Evolutionary conservation across 2,113 vertebrate species (phyloP).

Genomic region (Saiga tatarica): DNA sequence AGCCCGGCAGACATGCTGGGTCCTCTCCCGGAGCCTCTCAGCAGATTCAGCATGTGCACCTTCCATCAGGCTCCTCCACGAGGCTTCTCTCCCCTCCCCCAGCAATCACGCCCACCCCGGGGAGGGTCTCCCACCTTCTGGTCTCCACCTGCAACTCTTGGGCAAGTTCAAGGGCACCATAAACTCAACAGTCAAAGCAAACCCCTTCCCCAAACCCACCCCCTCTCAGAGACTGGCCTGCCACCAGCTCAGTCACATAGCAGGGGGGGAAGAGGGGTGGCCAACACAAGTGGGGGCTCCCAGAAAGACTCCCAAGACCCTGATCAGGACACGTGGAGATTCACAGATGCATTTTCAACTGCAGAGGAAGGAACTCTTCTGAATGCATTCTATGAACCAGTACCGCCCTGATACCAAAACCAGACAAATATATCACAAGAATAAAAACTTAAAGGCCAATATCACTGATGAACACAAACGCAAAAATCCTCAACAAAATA

Average conservation of each 20-base stretch:
- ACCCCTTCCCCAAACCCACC: neutral
- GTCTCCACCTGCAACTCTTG: neutral
- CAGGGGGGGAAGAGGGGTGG: fast-evolving
- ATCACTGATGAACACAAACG: neutral
- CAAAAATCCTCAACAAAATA: neutral
- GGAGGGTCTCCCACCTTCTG: neutral
- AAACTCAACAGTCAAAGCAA: neutral
- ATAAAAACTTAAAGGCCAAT: neutral
- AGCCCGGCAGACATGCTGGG: fast-evolving
- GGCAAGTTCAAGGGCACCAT: neutral
- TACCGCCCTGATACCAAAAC: neutral
- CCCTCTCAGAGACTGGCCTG: neutral
- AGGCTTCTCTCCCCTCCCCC: neutral
- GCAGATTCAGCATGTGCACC: fast-evolving
- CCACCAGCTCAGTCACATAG: neutral
- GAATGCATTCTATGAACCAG: neutral
- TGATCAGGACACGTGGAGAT: neutral
- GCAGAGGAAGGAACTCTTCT: neutral
- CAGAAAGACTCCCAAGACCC: neutral
- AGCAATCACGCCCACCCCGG: neutral
- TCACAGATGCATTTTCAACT: neutral
- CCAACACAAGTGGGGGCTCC: neutral
- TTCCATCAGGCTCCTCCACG: neutral
- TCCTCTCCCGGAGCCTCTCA: neutral
- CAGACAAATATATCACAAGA: neutral